These are phyloP conservation scores for Metallyticus violacea DNA, from an alignment of 2,888 invertebrate species.

Conservation along the genomic window DNA sequence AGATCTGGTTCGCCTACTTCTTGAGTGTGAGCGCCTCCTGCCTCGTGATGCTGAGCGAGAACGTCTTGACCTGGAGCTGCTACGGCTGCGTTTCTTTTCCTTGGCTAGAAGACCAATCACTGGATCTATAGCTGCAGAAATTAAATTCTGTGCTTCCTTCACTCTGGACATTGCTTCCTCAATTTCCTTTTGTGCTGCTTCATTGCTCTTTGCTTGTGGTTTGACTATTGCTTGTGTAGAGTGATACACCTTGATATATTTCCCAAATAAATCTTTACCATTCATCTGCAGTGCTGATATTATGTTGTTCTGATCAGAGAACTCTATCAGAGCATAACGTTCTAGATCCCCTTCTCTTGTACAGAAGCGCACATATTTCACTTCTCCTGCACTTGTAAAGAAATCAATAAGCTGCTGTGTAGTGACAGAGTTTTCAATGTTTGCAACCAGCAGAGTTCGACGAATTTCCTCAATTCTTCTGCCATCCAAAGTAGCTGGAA, in stretches of 20 bases:
- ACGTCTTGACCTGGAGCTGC: conserved; percentile 55
- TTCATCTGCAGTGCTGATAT: conserved; percentile 83
- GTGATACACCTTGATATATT: conserved; percentile 72
- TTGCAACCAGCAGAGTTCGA: conserved; percentile 83
- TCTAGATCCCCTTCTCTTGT: conserved; percentile 74
- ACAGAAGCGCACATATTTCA: conserved; percentile 91
- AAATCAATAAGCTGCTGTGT: conserved; percentile 86
- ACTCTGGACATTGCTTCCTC: conserved; percentile 97
- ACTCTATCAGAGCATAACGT: conserved; percentile 86
- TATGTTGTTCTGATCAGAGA: conserved; percentile 87
- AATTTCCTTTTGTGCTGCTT: conserved; percentile 91
- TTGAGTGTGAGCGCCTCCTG: conserved; percentile 39
- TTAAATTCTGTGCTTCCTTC: conserved; percentile 92
- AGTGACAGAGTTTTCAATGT: conserved; percentile 66
- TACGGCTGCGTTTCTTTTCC: conserved; percentile 67
- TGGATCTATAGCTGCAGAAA: conserved; percentile 90
- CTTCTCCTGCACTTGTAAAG: conserved; percentile 85
- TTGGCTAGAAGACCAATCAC: conserved; percentile 84
- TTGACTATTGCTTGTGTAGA: conserved; percentile 88
- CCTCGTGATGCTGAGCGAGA: conserved; percentile 39
- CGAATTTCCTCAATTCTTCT: conserved; percentile 94
- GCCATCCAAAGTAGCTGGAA: conserved; percentile 84
- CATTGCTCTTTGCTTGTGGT: conserved; percentile 92
- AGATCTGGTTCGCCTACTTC: conserved; percentile 38
- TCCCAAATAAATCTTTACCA: conserved; percentile 72